Percentiles rank a stretch among this genome's conserved stretches.
Conservation (phyloP, 1,140 invertebrate species). For the Drosophila sucinea region DNA sequence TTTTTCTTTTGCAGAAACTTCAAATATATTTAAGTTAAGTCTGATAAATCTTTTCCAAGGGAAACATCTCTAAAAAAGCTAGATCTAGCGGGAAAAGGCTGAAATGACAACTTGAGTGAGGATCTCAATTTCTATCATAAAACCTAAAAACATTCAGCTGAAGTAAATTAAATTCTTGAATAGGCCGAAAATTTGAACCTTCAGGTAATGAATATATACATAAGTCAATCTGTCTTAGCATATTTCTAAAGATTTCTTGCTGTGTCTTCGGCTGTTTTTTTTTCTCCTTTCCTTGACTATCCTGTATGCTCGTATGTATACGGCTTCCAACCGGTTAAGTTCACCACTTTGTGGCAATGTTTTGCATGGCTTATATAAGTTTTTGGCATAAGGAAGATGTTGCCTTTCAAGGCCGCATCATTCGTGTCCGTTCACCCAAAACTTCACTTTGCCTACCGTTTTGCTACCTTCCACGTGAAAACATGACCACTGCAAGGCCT, state of each 20-base stretch:
- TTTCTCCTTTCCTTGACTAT: conserved; percentile 1
- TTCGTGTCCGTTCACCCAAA: conserved; percentile 4
- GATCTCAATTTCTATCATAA: too few species aligned
- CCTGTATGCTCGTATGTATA: not conserved
- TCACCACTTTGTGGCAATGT: conserved; percentile 28
- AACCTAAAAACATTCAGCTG: too few species aligned
- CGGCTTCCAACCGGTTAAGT: conserved; percentile 1
- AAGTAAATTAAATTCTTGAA: too few species aligned
- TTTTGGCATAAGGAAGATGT: conserved; percentile 44
- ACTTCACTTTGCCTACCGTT: not conserved
- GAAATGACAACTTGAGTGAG: too few species aligned
- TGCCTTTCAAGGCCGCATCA: conserved; percentile 46
- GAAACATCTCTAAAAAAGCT: too few species aligned
- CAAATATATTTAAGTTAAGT: too few species aligned
- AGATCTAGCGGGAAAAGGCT: too few species aligned
- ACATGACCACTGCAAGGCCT: conserved; percentile 27
- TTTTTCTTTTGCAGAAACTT: too few species aligned
- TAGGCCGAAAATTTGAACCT: too few species aligned
- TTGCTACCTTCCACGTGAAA: conserved; percentile 14
- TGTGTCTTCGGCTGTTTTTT: not conserved
- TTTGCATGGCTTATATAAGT: conserved; percentile 44
- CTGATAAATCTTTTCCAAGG: too few species aligned
- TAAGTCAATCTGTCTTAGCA: too few species aligned
- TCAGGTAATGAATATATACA: not conserved
- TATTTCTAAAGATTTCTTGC: not conserved